phyloP scores from a whole-genome alignment of 2,113 vertebrate genomes.

The Tursiops truncatus region DNA sequence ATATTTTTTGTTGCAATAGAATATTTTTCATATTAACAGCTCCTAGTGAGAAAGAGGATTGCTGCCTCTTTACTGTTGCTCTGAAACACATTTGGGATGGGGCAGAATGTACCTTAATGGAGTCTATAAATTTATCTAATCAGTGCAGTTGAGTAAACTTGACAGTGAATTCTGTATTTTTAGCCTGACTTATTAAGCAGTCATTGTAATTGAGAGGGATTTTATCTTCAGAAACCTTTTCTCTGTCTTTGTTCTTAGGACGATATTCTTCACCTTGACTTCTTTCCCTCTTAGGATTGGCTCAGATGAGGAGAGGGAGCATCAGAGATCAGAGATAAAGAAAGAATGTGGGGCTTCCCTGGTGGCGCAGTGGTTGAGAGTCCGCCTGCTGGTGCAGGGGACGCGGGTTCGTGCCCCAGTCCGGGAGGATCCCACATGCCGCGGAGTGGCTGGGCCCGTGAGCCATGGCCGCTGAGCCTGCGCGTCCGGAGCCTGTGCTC shows the following conservation, averaged over 20 bases:
- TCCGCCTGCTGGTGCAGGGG: too few relatives aligned
- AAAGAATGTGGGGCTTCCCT: neutral
- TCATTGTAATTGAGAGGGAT: constrained; percentile 39
- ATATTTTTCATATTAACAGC: constrained; percentile 15
- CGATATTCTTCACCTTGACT: neutral
- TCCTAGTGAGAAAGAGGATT: constrained; percentile 49
- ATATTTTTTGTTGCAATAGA: constrained; percentile 54
- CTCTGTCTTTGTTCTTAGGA: neutral
- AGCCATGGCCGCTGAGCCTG: too few relatives aligned
- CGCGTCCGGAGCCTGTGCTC: too few relatives aligned
- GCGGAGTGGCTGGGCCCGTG: too few relatives aligned
- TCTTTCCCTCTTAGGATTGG: neutral
- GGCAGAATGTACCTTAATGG: constrained; percentile 50
- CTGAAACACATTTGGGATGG: constrained; percentile 56
- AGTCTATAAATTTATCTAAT: constrained; percentile 66
- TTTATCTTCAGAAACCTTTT: constrained; percentile 32
- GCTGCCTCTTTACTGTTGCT: constrained; percentile 61
- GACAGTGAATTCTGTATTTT: constrained; percentile 66
- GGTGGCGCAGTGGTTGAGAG: too few relatives aligned
- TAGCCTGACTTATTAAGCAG: constrained; percentile 61
- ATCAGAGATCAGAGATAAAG: constrained; percentile 40
- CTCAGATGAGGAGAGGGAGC: neutral
- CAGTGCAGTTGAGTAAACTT: constrained; percentile 48
- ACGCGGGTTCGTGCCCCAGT: too few relatives aligned
- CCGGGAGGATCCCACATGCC: too few relatives aligned